Conservation (phyloP, 30 jellyfish, hydroid and myxozoan genomes). For the Hydractinia echinata region DNA sequence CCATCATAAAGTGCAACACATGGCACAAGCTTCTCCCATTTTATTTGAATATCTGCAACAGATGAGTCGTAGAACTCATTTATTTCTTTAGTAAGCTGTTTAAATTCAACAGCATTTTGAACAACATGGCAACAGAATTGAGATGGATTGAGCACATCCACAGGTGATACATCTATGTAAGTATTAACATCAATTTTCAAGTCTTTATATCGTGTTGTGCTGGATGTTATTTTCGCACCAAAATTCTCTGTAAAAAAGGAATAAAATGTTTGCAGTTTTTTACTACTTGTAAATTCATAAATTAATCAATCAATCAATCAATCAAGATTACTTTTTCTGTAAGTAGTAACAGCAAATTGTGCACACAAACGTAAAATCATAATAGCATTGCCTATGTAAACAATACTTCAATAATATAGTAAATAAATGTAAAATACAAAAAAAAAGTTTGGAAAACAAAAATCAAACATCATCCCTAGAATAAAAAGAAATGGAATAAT, state of each 20-base stretch:
- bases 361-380: too few relatives aligned
- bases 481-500: too few relatives aligned
- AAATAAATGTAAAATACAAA: too few relatives aligned
- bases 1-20: slow-evolving; percentile 79
- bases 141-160: slow-evolving; percentile 46
- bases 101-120: slow-evolving; percentile 53
- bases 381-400: too few relatives aligned
- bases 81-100: slow-evolving; percentile 63
- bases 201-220: slow-evolving; percentile 23
- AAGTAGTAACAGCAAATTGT: too few relatives aligned
- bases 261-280: too few relatives aligned
- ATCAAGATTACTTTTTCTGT: too few relatives aligned
- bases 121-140: slow-evolving; percentile 82
- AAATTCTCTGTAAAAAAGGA: background rate
- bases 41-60: slow-evolving; percentile 13
- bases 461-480: too few relatives aligned
- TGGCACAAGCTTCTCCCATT: slow-evolving; percentile 68
- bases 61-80: slow-evolving; percentile 45
- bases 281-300: too few relatives aligned
- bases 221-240: slow-evolving; percentile 24
- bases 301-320: too few relatives aligned
- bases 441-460: too few relatives aligned
- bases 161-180: slow-evolving; percentile 70
- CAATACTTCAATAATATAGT: too few relatives aligned
- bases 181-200: slow-evolving; percentile 30